These are phyloP conservation scores for Ibidorhyncha struthersii DNA, from an alignment of 2,113 vertebrate genomes.

Conservation along the genomic window DNA sequence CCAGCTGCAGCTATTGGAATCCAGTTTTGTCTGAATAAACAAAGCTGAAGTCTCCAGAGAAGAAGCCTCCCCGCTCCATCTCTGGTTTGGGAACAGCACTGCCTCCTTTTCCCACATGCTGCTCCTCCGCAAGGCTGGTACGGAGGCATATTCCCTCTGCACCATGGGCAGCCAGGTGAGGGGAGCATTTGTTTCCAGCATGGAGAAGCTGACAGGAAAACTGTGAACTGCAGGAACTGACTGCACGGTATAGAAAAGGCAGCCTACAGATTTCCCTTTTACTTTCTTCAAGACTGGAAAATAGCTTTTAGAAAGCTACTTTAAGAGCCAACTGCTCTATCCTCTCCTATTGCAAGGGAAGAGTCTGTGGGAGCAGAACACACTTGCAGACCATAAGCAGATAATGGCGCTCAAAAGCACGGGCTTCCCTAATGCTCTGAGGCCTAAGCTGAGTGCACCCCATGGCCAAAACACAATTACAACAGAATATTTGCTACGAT, in stretches of 20 bases:
- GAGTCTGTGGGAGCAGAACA: not conserved
- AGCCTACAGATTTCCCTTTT: not conserved
- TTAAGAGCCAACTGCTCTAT: not conserved
- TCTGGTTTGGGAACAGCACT: constrained; percentile 23
- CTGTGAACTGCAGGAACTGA: not conserved
- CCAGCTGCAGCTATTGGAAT: constrained; percentile 24
- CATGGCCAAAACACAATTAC: not conserved
- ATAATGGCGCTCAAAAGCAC: not conserved
- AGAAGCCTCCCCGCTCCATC: constrained; percentile 4
- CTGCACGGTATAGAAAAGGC: not conserved
- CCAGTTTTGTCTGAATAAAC: constrained; percentile 35
- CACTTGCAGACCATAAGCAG: not conserved
- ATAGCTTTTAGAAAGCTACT: not conserved
- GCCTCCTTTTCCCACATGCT: constrained; percentile 36
- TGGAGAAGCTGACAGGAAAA: not conserved
- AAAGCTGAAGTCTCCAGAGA: constrained; percentile 38
- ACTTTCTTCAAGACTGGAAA: not conserved
- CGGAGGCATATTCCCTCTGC: not conserved
- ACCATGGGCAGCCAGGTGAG: not conserved
- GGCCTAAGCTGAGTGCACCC: not conserved
- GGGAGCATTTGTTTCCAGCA: not conserved
- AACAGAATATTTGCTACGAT: not conserved
- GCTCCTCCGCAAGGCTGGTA: not conserved
- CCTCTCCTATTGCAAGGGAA: not conserved
- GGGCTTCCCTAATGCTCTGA: not conserved